phyloP scores from a whole-genome alignment of 2,888 invertebrate genomes.

The Lycia hirtaria region DNA sequence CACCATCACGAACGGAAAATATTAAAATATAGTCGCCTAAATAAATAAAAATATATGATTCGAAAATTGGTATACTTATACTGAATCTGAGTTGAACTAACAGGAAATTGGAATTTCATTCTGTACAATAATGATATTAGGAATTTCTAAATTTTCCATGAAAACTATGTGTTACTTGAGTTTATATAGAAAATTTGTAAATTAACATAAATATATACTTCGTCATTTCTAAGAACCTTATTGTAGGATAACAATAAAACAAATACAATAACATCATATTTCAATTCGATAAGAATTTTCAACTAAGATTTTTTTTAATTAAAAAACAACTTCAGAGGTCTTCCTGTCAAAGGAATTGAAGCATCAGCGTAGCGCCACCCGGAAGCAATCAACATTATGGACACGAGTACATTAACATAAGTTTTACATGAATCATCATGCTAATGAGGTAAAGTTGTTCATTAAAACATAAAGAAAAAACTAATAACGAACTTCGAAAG shows the following conservation, averaged over 20 bases:
- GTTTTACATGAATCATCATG: slow-evolving; percentile 74
- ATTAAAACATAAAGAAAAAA: slow-evolving; percentile 65
- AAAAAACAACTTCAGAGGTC: no score
- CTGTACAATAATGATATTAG: no score
- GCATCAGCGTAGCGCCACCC: slow-evolving; percentile 8
- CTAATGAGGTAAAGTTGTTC: slow-evolving; percentile 78
- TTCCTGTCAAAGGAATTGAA: not conserved
- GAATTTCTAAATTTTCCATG: no score
- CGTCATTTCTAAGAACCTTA: slow-evolving; percentile 51
- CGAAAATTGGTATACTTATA: slow-evolving; percentile 23
- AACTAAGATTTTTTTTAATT: not conserved
- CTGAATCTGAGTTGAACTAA: no score
- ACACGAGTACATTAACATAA: slow-evolving; percentile 47
- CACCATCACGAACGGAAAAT: slow-evolving; percentile 36
- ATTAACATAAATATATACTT: slow-evolving; percentile 38
- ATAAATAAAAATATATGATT: not conserved
- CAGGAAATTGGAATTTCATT: no score
- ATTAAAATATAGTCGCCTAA: slow-evolving; percentile 22
- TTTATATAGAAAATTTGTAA: not conserved
- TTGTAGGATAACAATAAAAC: no score
- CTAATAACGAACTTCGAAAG: slow-evolving; percentile 79
- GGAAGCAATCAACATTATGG: slow-evolving; percentile 47
- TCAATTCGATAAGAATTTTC: no score
- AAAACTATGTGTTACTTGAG: no score
- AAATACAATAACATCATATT: no score